Base-by-base conservation (phyloP, 2,888 invertebrate species). In the Thereva unica region DNA sequence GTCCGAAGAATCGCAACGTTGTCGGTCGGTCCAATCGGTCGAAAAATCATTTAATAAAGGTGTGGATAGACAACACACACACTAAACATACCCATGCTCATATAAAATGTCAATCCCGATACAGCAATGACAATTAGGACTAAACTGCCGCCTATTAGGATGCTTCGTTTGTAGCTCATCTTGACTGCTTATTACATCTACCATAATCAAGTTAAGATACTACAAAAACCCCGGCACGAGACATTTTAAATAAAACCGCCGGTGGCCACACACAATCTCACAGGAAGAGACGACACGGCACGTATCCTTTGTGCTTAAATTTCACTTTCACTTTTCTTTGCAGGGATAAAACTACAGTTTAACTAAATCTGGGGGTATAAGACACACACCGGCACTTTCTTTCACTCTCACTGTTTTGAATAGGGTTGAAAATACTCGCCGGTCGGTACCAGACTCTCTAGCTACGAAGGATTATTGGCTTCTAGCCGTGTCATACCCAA, bases 11-110 rank as follows among this genome's bases (percentile, higher is more conserved):
- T 23, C 23, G 23, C 23, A 23, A 23, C 23, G 23, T 23, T 23
- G 23, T 23, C 23, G 23, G 23, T 23, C 23, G 23, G 2, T 23
- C 23, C 23, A 23, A 23, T 23, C 23, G 23, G 23, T 23, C 23
- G 23, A 23, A 23, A 23, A 23, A 23, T 23, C 23, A 23, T 23
- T 23, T 23, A 23, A 23, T 23, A 23, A 23, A 23, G 23, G 23
- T 23, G 23, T 34, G 23, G 5, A 50, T 23, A 35, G 5, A 34
- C 12, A 49, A 34, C 7, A 23, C 23, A 50, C n/a, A 5, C 37
- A 53, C 23, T 38, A 37, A 9, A 4, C 80, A 77, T 72, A 81
- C 80, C 81, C 73, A 79, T 71, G 72, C 81, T 81, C 55, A 79
- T 72, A 71, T 78, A 80, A 70, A 77, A 81, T 68, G 79, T 78